Conservation (phyloP, 1,140 invertebrate species). For the Drosophila bipectinata region DNA sequence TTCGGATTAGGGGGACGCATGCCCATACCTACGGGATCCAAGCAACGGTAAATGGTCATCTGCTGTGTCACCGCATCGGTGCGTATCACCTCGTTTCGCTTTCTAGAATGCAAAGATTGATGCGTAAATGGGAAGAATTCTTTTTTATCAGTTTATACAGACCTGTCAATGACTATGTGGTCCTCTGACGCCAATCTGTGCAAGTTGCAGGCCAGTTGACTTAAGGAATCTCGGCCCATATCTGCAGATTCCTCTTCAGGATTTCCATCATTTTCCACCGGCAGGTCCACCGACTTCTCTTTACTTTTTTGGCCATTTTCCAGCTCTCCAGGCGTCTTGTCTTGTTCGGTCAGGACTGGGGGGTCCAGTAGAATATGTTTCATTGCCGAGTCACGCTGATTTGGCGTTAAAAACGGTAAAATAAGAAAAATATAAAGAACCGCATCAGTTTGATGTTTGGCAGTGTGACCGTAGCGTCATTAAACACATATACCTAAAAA, state of each 20-base stretch:
- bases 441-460: neutral
- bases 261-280: neutral
- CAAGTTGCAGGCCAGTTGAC: constrained; percentile 70
- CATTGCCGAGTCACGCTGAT: neutral
- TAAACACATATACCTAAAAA: no score
- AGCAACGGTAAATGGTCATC: constrained; percentile 75
- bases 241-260: neutral
- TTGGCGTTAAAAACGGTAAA: neutral
- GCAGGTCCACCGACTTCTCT: no score
- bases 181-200: constrained; percentile 63
- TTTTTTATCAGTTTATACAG: neutral
- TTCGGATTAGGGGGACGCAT: constrained; percentile 31
- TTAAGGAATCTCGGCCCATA: constrained; percentile 49
- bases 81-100: constrained; percentile 71
- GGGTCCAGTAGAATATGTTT: neutral
- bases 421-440: neutral
- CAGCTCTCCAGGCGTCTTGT: neutral
- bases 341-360: neutral
- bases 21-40: constrained; percentile 64
- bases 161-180: constrained; percentile 79
- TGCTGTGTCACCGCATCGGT: constrained; percentile 61
- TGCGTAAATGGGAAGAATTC: neutral
- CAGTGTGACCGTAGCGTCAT: neutral
- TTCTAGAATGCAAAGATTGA: constrained; percentile 26
- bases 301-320: neutral